Conservation (phyloP, 2,888 invertebrate species). For the Gandaritis pyraliata region DNA sequence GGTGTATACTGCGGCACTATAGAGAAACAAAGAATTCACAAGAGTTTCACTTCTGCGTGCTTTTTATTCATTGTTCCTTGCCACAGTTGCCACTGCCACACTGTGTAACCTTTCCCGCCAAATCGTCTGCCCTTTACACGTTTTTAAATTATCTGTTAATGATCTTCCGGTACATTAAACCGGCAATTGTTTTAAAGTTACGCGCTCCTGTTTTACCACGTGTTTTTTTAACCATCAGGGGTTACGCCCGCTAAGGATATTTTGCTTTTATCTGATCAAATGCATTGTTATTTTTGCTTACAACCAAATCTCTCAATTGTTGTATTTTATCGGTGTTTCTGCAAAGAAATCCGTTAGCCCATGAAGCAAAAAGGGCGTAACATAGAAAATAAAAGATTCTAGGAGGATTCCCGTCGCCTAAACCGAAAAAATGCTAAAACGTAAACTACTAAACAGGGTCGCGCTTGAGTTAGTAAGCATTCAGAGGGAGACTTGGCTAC, state of each 20-base stretch:
- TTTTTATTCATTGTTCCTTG: slow-evolving; percentile 4
- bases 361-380: too few species aligned
- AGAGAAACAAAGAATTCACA: neutral
- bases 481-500: slow-evolving; percentile 13
- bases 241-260: slow-evolving; percentile 18
- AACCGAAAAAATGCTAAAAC: too few species aligned
- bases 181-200: slow-evolving; percentile 41
- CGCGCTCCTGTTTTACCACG: slow-evolving; percentile 33
- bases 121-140: slow-evolving; percentile 45
- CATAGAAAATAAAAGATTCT: too few species aligned
- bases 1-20: neutral
- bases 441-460: too few species aligned
- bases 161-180: slow-evolving; percentile 41
- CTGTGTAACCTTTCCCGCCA: slow-evolving; percentile 38
- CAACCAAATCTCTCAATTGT: neutral
- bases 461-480: slow-evolving; percentile 18
- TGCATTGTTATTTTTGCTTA: neutral
- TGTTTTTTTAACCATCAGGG: slow-evolving; percentile 27
- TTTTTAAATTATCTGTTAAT: slow-evolving; percentile 47
- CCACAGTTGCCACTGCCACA: too few species aligned
- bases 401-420: too few species aligned
- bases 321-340: too few species aligned
- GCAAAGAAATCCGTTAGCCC: too few species aligned
- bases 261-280: slow-evolving; percentile 19
- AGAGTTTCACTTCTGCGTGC: slow-evolving; percentile 6